Evolutionary conservation across 2,113 vertebrate species (phyloP).

Genomic region (Apteryx owenii): DNA sequence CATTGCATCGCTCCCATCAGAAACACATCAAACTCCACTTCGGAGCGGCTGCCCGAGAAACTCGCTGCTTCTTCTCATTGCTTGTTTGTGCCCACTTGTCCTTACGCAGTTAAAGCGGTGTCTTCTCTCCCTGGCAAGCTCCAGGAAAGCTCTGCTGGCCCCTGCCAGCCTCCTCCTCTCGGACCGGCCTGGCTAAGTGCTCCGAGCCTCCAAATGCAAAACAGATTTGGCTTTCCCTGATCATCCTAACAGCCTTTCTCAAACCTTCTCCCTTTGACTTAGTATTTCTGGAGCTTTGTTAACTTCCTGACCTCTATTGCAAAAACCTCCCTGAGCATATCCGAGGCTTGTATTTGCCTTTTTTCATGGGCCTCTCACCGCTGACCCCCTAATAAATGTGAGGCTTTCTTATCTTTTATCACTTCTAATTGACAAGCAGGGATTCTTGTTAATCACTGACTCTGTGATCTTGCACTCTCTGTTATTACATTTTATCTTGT

Average conservation of each 20-base stretch:
- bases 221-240: not conserved
- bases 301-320: not conserved
- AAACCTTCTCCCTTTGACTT: not conserved
- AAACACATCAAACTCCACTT: not conserved
- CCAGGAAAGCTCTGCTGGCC: not conserved
- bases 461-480: constrained; percentile 48
- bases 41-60: not conserved
- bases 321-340: not conserved
- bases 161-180: not conserved
- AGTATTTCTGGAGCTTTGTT: not conserved
- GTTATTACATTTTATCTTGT: constrained; percentile 62
- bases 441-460: constrained; percentile 54
- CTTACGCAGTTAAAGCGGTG: not conserved
- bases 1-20: not conserved
- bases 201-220: rapidly evolving
- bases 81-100: rapidly evolving
- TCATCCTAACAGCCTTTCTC: not conserved
- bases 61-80: not conserved
- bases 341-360: not conserved
- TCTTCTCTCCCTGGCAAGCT: not conserved
- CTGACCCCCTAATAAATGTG: constrained; percentile 40
- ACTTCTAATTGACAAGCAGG: constrained; percentile 11
- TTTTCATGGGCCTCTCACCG: not conserved
- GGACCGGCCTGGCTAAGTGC: not conserved
- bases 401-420: constrained; percentile 48